These are phyloP conservation scores for Zenarchopterus dispar DNA, from an alignment of 2,797 vertebrate species.

Conservation along the genomic window DNA sequence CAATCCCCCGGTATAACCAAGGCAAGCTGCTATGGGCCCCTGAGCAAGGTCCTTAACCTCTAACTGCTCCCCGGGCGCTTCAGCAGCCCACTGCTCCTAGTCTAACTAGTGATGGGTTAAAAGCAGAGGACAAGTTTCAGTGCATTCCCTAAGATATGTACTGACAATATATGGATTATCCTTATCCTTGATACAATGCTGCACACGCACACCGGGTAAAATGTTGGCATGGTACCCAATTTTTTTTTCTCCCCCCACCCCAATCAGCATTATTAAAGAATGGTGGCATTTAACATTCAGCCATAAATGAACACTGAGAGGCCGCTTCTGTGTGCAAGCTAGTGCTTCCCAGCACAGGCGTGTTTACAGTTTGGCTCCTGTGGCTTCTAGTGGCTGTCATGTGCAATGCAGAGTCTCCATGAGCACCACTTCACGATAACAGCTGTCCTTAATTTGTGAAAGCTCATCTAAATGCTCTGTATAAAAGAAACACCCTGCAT, in stretches of 20 bases:
- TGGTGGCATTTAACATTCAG: conserved; percentile 47
- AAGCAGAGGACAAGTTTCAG: too few species aligned
- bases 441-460: conserved; percentile 43
- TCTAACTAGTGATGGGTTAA: too few species aligned
- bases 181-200: conserved; percentile 55
- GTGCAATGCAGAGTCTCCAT: conserved; percentile 57
- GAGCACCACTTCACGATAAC: conserved; percentile 51
- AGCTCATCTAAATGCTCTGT: conserved; percentile 32
- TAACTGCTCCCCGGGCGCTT: too few species aligned
- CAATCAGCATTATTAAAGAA: conserved; percentile 44
- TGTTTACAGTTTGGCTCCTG: conserved; percentile 52
- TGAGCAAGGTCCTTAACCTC: too few species aligned
- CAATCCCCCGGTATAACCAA: too few species aligned
- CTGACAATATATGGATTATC: too few species aligned
- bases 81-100: too few species aligned
- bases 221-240: conserved; percentile 41
- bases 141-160: too few species aligned
- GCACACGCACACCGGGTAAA: conserved; percentile 64
- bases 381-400: conserved; percentile 55
- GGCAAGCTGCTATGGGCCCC: too few species aligned
- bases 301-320: conserved; percentile 51
- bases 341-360: conserved; percentile 46
- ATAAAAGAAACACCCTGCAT: conserved; percentile 37
- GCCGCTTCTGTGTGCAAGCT: conserved; percentile 66
- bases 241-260: too few species aligned